Base-by-base conservation (phyloP, 2,797 vertebrate species). In the Okamejei kenojei region DNA sequence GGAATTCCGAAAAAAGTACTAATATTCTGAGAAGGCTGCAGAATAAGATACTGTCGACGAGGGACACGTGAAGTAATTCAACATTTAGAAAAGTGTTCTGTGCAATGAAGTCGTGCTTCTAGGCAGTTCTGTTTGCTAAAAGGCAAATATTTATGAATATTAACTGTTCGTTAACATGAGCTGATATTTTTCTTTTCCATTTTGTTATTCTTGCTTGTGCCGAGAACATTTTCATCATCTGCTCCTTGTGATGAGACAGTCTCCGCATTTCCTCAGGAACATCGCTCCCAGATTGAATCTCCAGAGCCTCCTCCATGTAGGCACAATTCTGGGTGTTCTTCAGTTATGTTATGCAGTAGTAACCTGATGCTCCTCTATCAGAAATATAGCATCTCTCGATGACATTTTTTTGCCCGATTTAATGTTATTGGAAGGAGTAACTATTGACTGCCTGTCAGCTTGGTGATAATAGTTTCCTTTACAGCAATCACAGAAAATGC, bases 21-120 rank as follows among this genome's bases (percentile, higher is more conserved):
- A 86, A 63, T 15, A 88, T 88, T 88, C n/a, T 88, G 61, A 32
- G 84, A 88, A 35, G 84, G 68, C 61, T 88, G n/a, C 63, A 32
- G 61, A 88, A 88, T 63, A 88, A 21, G n/a, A 68, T 63, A 65
- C n/a, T 32, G n/a, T 88, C n/a, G 35, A 10, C 21, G n/a, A 9
- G 17, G n/a, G 61, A 21, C 84, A 63, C 0, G 19, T 17, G 19
- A 68, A 10, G 1, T 61, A 1, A 32, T 17, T 17, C 17, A 17
- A 32, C 58, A 63, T 58, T 61, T n/a, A 86, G 5, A 68, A 35
- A 35, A 65, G 32, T 65, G 7, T 32, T 68, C n/a, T 2, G 63
- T 17, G n/a, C 61, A 35, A 9, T 21, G 2, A 68, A 65, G 84
- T 17, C n/a, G 19, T 4, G 32, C 17, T 88, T 35, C 61, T 2